Evolutionary conservation across 2,888 invertebrate species (phyloP), one percentile per base, ranked within the genome.

Genomic region (Phrixothrix hirtus): DNA sequence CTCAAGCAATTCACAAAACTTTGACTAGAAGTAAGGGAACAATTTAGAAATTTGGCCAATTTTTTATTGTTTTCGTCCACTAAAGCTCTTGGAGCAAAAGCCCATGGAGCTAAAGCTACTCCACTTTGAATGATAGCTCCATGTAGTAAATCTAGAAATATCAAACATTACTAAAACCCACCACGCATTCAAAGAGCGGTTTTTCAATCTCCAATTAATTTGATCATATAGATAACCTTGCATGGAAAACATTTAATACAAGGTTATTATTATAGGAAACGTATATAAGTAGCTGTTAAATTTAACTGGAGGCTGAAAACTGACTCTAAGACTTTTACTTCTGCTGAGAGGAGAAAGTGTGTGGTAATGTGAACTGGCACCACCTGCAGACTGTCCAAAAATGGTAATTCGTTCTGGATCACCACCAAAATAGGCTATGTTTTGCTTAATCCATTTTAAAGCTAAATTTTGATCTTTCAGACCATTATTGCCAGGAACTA

Each of bases 71-170:
- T 80, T 27, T 75, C 72, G 3, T 79, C 74, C 0, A 84, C 80
- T 48, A 83, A 79, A 4, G 83, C 84, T 1, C 82, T 80, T 39
- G 79, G 78, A 1, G 67, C 64, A 7, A 66, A 53, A 0, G 71
- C 66, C 75, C 75, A 75, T 2, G 65, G 56, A 42, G 67, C 67
- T 26, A 86, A 75, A 0, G 85, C 83, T 1, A 85, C 86, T 0
- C 89, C 89, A 38, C 89, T 89, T 67, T 89, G 85, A 0, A 88
- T 84, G 52, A 90, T 89, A 1, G 80, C 88, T 49, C 83, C 83
- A 7, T 10, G 25, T 1, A 53, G n/a, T 7, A 53, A 29, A 30
- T 37, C 52, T 52, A n/a, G 12, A 4, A n/a, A 34, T 16, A 13
- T 13, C 29, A 7, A 15, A 30, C 11, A n/a, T 16, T 32, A 21